Conservation (phyloP, 1,140 invertebrate species). For the Berghia stephanieae region DNA sequence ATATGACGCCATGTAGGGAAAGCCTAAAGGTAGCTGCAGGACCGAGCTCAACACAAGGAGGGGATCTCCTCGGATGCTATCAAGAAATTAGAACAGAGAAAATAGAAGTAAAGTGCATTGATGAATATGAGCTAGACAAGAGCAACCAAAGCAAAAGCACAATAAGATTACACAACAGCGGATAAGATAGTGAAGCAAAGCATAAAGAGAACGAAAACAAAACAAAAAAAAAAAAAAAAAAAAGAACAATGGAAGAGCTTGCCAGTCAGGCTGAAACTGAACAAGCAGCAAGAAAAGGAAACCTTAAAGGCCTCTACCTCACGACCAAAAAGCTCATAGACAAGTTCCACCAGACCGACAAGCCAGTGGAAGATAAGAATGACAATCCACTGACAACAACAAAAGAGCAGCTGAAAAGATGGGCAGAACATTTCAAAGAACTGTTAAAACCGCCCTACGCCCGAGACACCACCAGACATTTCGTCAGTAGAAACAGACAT, state of each 20-base stretch:
- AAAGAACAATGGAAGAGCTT: conserved; percentile 35
- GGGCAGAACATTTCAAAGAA: no score
- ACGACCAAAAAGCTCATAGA: conserved; percentile 37
- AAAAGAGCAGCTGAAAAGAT: no score
- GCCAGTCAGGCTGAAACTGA: conserved; percentile 38
- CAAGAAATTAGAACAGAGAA: conserved; percentile 33
- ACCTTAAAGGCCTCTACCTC: conserved; percentile 35
- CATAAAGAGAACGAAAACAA: no score
- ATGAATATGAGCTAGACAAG: conserved; percentile 31
- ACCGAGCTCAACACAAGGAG: conserved; percentile 34
- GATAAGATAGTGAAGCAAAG: conserved; percentile 41
- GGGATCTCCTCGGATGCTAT: conserved; percentile 37
- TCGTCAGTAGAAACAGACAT: conserved; percentile 25
- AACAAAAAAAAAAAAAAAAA: no score
- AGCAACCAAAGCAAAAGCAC: conserved; percentile 34
- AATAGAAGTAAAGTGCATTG: conserved; percentile 27
- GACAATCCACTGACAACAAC: no score
- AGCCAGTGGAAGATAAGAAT: no score
- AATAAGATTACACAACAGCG: conserved; percentile 32
- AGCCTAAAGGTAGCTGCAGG: no score
- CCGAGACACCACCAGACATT: conserved; percentile 15
- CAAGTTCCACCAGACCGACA: no score
- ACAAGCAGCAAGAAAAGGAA: conserved; percentile 28
- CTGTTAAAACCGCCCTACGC: no score
- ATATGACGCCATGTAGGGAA: no score